Evolutionary conservation across 1,140 invertebrate genomes (phyloP), one percentile per base, ranked within the genome.

Genomic region (Homalodisca vitripennis): DNA sequence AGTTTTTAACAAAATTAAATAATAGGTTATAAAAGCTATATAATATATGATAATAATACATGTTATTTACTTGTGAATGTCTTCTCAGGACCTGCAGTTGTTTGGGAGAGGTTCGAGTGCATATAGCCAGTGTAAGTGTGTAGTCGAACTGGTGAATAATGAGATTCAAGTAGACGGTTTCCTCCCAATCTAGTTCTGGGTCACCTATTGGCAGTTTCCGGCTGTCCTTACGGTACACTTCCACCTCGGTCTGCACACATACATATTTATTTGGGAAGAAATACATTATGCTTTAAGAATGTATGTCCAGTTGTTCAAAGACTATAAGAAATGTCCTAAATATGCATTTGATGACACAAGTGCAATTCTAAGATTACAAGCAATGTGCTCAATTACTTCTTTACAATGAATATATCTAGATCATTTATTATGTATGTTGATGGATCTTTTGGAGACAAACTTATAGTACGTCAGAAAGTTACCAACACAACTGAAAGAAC

Each of bases 141-240:
- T 98, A 99, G 79, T 98, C 94, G 83, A 99, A 95, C 83, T 98
- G 95, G 83, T 99, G 97, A 77, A 99, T 91, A 72, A 99, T 95
- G 74, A 99, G 85, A 84, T 99, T 99, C 57, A 99, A 85, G 83
- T 98, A 99, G 69, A 99, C 95, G 57, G 97, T 99, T 85, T 99
- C 97, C 82, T 99, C 95, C 97, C 97, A 99, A 83, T 98, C 96
- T 74, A 98, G 92, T 77, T 95, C 92, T 26, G 91, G 91, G 83
- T 98, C 96, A 65, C 94, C 93, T 74, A 95, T 92, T 31, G 97
- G 97, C 75, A 98, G 82, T 79, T 98, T 98, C 79, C 94, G 92
- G 75, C 95, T 98, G 81, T 98, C 95, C 81, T 97, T 94, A 66
- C 97, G 88, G 84, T 96, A 98, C 29, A 98, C 92, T 81, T 97